Percentiles rank a stretch among this genome's conserved stretches.
Conservation (phyloP, 2,888 invertebrate genomes). For the Flexamia atlantica region DNA sequence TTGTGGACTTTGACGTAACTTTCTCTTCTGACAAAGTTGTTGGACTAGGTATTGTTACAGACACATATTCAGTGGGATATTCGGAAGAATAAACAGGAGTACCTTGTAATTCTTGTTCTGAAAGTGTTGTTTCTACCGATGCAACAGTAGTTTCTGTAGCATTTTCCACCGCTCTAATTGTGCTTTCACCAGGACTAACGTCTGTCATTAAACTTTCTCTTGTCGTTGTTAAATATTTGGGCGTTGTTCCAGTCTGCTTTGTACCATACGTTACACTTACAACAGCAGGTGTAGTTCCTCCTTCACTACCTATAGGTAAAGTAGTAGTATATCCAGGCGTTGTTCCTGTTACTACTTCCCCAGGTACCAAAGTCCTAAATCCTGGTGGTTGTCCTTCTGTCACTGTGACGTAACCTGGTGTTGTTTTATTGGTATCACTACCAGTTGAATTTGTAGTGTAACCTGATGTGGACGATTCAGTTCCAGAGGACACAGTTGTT, state of each 20-base stretch:
- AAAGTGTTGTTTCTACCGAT: background rate
- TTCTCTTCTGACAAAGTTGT: background rate
- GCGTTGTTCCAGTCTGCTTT: background rate
- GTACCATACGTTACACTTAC: background rate
- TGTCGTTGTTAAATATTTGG: background rate
- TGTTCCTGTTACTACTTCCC: background rate
- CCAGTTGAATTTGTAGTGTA: background rate
- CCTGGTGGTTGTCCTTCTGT: background rate
- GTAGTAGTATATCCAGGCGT: background rate
- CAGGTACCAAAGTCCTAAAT: constrained; percentile 1
- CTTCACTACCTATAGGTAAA: background rate
- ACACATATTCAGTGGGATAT: background rate
- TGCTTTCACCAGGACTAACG: background rate
- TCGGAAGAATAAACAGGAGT: background rate
- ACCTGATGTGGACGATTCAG: background rate
- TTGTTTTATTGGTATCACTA: background rate
- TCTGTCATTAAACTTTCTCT: background rate
- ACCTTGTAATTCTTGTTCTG: background rate
- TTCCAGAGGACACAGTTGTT: background rate
- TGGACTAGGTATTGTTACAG: background rate
- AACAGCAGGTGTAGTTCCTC: background rate
- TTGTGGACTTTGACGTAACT: background rate
- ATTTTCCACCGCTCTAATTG: background rate
- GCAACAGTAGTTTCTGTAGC: background rate
- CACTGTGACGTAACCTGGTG: background rate